Base-by-base conservation (phyloP, 2,888 invertebrate species). In the Himalopsyche kuldschensis region DNA sequence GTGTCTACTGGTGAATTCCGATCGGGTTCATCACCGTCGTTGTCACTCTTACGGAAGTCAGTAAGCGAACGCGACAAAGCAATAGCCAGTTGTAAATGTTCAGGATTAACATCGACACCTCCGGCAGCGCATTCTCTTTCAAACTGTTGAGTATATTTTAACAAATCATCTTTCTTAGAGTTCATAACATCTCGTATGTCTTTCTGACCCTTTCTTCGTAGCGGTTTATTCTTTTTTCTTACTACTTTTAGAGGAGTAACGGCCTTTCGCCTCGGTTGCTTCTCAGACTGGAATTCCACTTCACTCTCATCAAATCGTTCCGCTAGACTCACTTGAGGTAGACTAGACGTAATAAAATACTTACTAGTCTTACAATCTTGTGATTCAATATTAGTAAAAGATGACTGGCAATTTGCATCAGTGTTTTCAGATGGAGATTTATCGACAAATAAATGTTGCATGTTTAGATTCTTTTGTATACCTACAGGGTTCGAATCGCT, bases 31-130 rank as follows among this genome's bases (percentile, higher is more conserved):
- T 17, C 35, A 30, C 79, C 79, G 11, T 80, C 82, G 20, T 80
- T 80, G 15, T 86, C 79, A 75, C 8, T 77, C 84, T 84, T 78
- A 86, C 86, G 83, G 15, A 86, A 86, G 55, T 88, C 87, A 84
- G 88, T 88, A 4, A 92, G 88, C 0, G 95, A 95, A 88, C 92
- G 93, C 3, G 95, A 95, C 83, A 95, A 88, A 17, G 94, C 94
- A 87, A 95, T 90, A 75, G 94, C 95, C 88, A 95, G 87, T 88
- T 94, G 94, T 85, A 95, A 89, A 86, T 95, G 93, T 87, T 95
- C 94, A 0, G 93, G 90, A 89, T 94, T 93, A 76, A 94, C 90
- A 88, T 94, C 94, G 80, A 90, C 87, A 1, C 91, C 91, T 81
- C 89, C 89, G 85, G 89, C 87, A 84, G 89, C 89, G 86, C 90